Evolutionary conservation across 1,140 invertebrate genomes (phyloP), one percentile per base, ranked within the genome.

Genomic region (Hycleus cichorii): DNA sequence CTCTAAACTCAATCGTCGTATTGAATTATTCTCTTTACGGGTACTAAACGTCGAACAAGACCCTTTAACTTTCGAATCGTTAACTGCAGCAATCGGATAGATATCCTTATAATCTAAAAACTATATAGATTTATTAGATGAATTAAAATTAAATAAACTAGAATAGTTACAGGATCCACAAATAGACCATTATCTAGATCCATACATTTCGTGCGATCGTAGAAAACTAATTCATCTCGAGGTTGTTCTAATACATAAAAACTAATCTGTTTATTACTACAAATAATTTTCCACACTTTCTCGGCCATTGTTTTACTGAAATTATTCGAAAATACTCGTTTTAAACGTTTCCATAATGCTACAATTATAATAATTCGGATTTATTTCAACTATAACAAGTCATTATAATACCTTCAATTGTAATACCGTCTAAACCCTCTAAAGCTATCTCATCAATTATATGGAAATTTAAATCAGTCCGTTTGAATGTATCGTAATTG

Each of bases 371-470:
- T n/a, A 32, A 5, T 32, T 18, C 1, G 18, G 18, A 18, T 18
- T 18, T 18, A 18, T 18, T 18, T 18, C 18, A 18, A 18, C 18
- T 18, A 18, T 18, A 18, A 18, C 18, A 18, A 18, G 18, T 1
- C 18, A 18, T 1, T 18, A 18, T 18, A 18, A 18, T 64, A 85
- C 84, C 82, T 77, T 86, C 76, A 42, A 89, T 64, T 45, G 88
- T 90, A 43, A 89, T 88, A 40, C 90, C 90, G 74, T 91, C 88
- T 24, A 92, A 73, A 2, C 89, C 90, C 76, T 92, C 90, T 3
- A 92, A 75, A 3, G 85, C 83, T 62, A 92, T 81, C 77, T 93
- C 90, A 68, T 92, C 88, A 45, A 82, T 69, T 3, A 79, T 49
- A 11, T 59, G 57, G 58, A 60, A 65, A 10, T 47, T 46, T 47